These are phyloP conservation scores for Spheniscus humboldti DNA, from an alignment of 2,797 vertebrate genomes.

Conservation along the genomic window DNA sequence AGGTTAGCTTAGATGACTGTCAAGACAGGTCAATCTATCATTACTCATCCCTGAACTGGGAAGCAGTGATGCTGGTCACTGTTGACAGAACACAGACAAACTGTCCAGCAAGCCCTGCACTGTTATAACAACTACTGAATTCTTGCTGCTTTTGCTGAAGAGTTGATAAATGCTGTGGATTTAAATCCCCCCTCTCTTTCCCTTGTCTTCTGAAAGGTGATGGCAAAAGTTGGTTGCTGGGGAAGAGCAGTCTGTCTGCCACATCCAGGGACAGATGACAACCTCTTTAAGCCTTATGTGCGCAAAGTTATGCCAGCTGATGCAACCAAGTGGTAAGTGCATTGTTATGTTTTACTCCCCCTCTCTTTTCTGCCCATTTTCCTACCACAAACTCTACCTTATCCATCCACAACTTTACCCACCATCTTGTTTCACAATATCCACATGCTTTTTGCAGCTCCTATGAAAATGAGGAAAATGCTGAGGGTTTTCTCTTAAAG, in stretches of 20 bases:
- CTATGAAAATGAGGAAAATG: background rate
- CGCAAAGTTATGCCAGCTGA: background rate
- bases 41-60: background rate
- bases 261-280: background rate
- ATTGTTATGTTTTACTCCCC: background rate
- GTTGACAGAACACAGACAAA: background rate
- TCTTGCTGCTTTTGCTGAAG: background rate
- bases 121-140: background rate
- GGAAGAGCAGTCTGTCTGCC: background rate
- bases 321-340: background rate
- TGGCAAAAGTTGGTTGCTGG: background rate
- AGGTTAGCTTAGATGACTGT: background rate
- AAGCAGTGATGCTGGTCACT: background rate
- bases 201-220: background rate
- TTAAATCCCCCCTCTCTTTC: background rate
- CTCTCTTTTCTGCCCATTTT: background rate
- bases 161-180: background rate
- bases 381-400: background rate
- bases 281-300: background rate
- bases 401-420: background rate
- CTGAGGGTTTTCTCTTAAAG: background rate
- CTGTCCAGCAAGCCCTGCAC: too few relatives aligned
- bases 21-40: background rate
- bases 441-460: background rate
- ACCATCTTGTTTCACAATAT: background rate